Evolutionary conservation across 2,888 invertebrate species (phyloP).

Genomic region (Chrysotoxum bicinctum): DNA sequence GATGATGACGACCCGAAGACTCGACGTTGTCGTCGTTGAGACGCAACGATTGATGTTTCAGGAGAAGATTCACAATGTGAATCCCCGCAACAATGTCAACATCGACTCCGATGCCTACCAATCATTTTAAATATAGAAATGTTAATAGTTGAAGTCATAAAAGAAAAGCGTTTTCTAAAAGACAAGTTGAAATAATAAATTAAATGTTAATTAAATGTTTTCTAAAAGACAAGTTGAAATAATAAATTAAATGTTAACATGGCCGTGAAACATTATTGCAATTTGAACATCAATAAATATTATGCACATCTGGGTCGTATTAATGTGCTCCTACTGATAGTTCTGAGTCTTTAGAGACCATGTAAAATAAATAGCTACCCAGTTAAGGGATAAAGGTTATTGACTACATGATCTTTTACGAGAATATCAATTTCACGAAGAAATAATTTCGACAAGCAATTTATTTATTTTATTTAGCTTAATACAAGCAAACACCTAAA

Average conservation of each 20-base stretch:
- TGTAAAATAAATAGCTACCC: too few relatives aligned
- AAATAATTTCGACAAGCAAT: too few relatives aligned
- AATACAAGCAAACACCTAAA: too few relatives aligned
- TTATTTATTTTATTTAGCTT: too few relatives aligned
- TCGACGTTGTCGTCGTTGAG: neutral
- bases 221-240: conserved; percentile 20
- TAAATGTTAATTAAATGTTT: too few relatives aligned
- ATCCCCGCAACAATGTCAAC: neutral
- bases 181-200: conserved; percentile 9
- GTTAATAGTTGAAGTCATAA: conserved; percentile 24
- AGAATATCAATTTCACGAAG: too few relatives aligned
- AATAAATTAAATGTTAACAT: conserved; percentile 31
- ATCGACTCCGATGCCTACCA: conserved; percentile 11
- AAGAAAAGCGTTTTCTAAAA: conserved; percentile 48
- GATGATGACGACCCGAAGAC: conserved; percentile 9
- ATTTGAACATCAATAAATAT: neutral
- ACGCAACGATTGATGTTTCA: conserved; percentile 47
- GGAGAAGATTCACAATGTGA: conserved; percentile 30
- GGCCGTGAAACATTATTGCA: conserved; percentile 12
- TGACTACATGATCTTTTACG: too few relatives aligned
- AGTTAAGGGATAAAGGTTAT: too few relatives aligned
- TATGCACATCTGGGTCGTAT: neutral
- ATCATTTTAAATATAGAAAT: conserved; percentile 12
- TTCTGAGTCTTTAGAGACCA: neutral
- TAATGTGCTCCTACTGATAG: neutral